Base-by-base conservation (phyloP, 2,888 invertebrate genomes). In the Philaethria dido region DNA sequence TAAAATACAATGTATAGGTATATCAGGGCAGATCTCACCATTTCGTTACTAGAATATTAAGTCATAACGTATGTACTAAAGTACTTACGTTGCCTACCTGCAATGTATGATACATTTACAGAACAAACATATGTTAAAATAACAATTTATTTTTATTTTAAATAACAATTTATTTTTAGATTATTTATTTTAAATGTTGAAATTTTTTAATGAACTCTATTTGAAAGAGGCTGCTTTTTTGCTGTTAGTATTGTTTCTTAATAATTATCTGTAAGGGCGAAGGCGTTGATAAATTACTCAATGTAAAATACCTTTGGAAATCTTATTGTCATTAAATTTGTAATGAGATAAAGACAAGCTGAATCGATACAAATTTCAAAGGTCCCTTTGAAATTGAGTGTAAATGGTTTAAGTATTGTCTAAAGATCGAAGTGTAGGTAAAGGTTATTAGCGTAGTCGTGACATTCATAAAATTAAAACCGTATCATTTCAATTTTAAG, bases 401-500 rank as follows among this genome's bases (percentile, higher is more conserved):
- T 42, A 57, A 57, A 57, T 57, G 42, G 39, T 22, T 39, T 42
- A 25, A 42, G 42, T 22, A 57, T 57, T 42, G 42, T 57, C 57
- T 57, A 39, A 25, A 57, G 5, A 42, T 57, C 57, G 42, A 57
- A 57, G 11, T 25, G 5, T 57, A 22, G 42, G 42, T 22, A n/a
- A 42, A 57, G 42, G 42, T 42, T 59, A 25, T 14, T 13, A 29
- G 36, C 50, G 25, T 22, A 54, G 6, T 54, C 57, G 36, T 64
- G 67, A 69, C 69, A 66, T 69, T 69, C 62, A 64, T 45, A 59
- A 59, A 50, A 52, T 65, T 47, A 60, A 67, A 29, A 50, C 64
- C 29, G 25, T 59, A 13, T 45, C 64, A 69, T 61, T 69, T 44
- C 14, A 69, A 69, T 69, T 64, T 67, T 48, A 64, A 36, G 61